Conservation (phyloP, 2,888 invertebrate species). For the Agrochola circellaris region DNA sequence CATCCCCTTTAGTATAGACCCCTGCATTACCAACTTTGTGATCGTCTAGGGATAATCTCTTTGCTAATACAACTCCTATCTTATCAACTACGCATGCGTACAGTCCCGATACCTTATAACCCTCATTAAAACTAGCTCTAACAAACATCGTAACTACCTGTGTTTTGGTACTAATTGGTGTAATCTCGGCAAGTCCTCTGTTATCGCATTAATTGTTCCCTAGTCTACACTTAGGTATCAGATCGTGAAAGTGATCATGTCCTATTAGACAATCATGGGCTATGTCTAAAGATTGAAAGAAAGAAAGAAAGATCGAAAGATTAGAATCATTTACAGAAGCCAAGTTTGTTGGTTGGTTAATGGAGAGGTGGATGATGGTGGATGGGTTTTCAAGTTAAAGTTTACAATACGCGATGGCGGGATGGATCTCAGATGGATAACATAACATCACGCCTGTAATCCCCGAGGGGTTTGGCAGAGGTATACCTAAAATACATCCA, state of each 20-base stretch:
- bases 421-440: no score
- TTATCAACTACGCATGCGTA: slow-evolving; percentile 19
- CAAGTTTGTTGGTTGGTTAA: slow-evolving; percentile 24
- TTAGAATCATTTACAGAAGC: slow-evolving; percentile 28
- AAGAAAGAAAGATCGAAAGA: slow-evolving; percentile 26
- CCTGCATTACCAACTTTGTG: not conserved
- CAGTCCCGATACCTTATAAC: not conserved
- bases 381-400: not conserved
- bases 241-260: slow-evolving; percentile 45
- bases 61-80: not conserved
- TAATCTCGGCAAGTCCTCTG: slow-evolving; percentile 41
- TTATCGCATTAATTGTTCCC: slow-evolving; percentile 48
- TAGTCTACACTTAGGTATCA: slow-evolving; percentile 25
- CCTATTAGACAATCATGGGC: slow-evolving; percentile 32
- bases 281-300: no score
- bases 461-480: no score
- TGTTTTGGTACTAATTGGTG: slow-evolving; percentile 34
- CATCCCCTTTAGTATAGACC: no score
- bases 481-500: no score
- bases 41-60: not conserved
- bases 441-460: no score
- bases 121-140: slow-evolving; percentile 28
- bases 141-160: slow-evolving; percentile 38
- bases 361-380: not conserved
- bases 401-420: no score